Evolutionary conservation across 2,113 vertebrate species (phyloP), one percentile per base, ranked within the genome.

Genomic region (Perognathus longimembris): DNA sequence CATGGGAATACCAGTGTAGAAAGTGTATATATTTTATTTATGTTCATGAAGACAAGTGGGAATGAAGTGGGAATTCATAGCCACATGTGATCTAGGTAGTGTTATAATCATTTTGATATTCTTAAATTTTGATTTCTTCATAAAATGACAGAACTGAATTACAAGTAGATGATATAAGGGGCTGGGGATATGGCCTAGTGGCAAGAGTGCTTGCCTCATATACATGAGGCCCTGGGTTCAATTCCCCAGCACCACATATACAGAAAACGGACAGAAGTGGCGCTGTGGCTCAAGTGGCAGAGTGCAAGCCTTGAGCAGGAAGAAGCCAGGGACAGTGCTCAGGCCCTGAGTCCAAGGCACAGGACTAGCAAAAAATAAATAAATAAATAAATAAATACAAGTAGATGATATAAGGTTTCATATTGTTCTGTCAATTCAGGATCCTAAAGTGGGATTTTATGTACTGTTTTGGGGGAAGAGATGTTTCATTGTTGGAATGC

Each of bases 11-110:
- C 24, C 14, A 36, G 26, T 12, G 54, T 11, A 69, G 32, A 83
- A 82, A 28, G 59, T 28, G 42, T 7, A 32, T 42, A 8, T 26
- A 36, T 54, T 82, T 89, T 63, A 78, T 61, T 90, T 1, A 0
- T 88, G 45, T 88, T 89, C 22, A 57, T 92, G 88, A 69, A 82
- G 90, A 71, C 66, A 64, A n/a, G n/a, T n/a, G n/a, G n/a, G n/a
- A n/a, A 87, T 64, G 66, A n/a, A 90, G 50, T 77, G 66, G 38
- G 22, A 38, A 92, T 92, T 92, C 40, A 61, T 17, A 83, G 83
- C n/a, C 6, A 63, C 30, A 71, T 86, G 22, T 54, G 79, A 69
- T 28, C 36, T 76, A 24, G 24, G 2, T 90, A 78, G 64, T 77
- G 30, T 70, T 92, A 38, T 28, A 74, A 54, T 75, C 21, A 57